Evolutionary conservation across 2,113 vertebrate species (phyloP).

Genomic region (Cyprichromis sp.): DNA sequence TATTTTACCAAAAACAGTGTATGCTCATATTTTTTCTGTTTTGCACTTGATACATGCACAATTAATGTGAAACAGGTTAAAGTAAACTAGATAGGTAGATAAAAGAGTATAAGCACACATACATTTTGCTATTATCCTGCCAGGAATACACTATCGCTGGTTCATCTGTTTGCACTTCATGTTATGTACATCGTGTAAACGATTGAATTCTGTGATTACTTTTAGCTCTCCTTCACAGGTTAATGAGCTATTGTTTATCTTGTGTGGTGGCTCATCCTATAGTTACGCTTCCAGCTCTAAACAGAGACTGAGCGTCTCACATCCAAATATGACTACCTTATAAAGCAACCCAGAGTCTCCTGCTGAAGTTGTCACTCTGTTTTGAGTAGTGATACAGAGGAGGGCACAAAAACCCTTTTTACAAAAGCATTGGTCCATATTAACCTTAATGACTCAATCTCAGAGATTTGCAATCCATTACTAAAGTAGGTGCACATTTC

Average conservation of each 20-base stretch:
- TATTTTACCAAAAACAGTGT: background rate
- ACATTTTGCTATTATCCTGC: background rate
- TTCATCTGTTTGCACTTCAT: background rate
- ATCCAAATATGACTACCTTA: constrained; percentile 9
- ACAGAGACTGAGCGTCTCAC: background rate
- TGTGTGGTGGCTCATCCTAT: background rate
- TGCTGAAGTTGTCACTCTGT: background rate
- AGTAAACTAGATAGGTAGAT: background rate
- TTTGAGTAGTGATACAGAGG: background rate
- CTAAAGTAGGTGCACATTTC: background rate
- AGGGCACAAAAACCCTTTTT: background rate
- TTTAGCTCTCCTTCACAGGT: background rate
- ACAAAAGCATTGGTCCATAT: background rate
- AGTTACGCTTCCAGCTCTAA: background rate
- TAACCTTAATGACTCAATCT: background rate
- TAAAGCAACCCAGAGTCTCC: background rate
- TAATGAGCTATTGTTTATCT: constrained; percentile 13
- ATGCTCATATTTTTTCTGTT: background rate
- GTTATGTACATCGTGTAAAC: background rate
- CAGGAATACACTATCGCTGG: background rate
- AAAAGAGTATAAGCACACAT: background rate
- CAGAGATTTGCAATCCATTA: background rate
- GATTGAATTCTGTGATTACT: background rate
- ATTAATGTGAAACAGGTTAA: background rate
- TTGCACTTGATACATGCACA: background rate